A percentile compares a stretch with the other conserved stretches of the same genome.
phyloP scores from a whole-genome alignment of 2,113 vertebrate species.

The Centrocercus urophasianus region DNA sequence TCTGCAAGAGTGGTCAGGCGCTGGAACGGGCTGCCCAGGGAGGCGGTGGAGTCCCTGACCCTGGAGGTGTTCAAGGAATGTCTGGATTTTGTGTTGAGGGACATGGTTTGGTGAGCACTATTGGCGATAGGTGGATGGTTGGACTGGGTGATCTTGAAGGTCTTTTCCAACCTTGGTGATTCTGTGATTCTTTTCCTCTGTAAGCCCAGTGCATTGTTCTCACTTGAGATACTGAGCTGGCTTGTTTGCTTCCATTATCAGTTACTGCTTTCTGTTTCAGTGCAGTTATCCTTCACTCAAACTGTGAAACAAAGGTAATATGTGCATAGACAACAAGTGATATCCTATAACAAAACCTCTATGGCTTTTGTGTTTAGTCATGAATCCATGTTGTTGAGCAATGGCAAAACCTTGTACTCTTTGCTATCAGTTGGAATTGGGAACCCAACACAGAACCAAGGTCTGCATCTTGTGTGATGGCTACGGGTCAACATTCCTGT shows the following conservation, averaged over 20 bases:
- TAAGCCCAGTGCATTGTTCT: neutral
- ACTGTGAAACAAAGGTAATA: constrained; percentile 57
- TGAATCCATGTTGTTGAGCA: neutral
- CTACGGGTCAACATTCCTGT: neutral
- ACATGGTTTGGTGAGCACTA: no score
- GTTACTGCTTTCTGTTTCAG: constrained; percentile 19
- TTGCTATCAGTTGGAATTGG: neutral
- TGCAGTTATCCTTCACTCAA: constrained; percentile 23
- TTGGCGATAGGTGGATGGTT: no score
- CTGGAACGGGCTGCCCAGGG: no score
- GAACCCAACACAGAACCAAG: neutral
- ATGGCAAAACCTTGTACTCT: neutral
- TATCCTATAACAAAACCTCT: neutral
- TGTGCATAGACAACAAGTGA: constrained; percentile 39
- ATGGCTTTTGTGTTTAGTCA: constrained; percentile 4
- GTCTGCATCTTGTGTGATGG: neutral
- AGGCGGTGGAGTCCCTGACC: no score
- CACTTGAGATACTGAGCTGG: neutral
- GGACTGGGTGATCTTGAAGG: no score
- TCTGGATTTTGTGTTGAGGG: no score
- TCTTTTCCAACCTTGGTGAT: no score
- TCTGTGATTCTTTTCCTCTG: neutral
- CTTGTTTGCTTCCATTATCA: constrained; percentile 62
- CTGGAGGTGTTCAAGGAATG: no score
- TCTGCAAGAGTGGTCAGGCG: no score